Evolutionary conservation across 2,113 vertebrate genomes (phyloP).

Genomic region (Dunckerocampus dactyliophorus): DNA sequence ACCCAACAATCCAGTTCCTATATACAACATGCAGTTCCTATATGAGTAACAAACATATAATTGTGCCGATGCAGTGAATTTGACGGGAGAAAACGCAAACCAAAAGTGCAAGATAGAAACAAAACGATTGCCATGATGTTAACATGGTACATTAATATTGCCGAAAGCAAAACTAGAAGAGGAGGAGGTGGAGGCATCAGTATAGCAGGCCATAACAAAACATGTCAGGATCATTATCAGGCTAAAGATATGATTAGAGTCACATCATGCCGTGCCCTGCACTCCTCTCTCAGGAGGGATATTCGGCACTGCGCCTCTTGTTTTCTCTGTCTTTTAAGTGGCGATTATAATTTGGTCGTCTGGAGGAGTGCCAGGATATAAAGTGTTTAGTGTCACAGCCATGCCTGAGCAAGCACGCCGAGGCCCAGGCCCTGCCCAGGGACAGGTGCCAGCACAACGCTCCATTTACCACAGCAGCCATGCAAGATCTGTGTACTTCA

Average conservation of each 20-base stretch:
- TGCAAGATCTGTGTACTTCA: conserved; percentile 34
- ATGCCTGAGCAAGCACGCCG: conserved; percentile 41
- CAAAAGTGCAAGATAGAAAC: conserved; percentile 56
- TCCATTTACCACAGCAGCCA: conserved; percentile 57
- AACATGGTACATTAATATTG: conserved; percentile 66
- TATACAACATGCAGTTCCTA: too few relatives aligned
- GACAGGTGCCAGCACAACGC: conserved; percentile 50
- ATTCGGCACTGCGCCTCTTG: conserved; percentile 30
- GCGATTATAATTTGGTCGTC: conserved; percentile 53
- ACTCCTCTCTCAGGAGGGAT: conserved; percentile 42
- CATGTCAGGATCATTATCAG: conserved; percentile 81
- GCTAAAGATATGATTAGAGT: conserved; percentile 63
- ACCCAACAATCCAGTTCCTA: too few relatives aligned
- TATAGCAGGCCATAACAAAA: conserved; percentile 72
- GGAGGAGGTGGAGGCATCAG: conserved; percentile 71
- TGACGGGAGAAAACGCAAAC: conserved; percentile 1
- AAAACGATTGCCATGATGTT: conserved; percentile 37
- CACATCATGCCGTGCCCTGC: conserved; percentile 24
- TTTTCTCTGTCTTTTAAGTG: conserved; percentile 52
- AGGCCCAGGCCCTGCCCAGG: conserved; percentile 33
- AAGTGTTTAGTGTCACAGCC: conserved; percentile 56
- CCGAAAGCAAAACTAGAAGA: conserved; percentile 62
- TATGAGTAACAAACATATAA: too few relatives aligned
- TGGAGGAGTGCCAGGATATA: conserved; percentile 55
- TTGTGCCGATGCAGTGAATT: conserved; percentile 13